Percentiles rank a stretch among this genome's conserved stretches.
phyloP scores from a whole-genome alignment of 92 coral and sea anemone species.

The Epizoanthus stellaris region DNA sequence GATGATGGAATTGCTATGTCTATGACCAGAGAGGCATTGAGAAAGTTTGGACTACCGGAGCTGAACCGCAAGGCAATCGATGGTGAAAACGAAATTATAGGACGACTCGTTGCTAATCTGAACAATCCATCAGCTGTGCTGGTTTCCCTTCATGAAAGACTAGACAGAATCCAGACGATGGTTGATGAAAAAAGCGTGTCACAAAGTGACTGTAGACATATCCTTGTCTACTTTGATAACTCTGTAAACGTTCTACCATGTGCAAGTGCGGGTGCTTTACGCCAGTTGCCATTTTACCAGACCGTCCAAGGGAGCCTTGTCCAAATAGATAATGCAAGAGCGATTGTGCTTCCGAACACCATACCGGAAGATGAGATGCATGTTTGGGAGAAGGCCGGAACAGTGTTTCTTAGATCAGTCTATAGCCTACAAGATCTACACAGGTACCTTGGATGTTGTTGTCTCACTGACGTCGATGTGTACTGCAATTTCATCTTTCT shows the following conservation, averaged over 20 bases:
- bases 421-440: slow-evolving; percentile 32
- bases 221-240: slow-evolving; percentile 60
- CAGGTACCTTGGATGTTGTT: slow-evolving; percentile 48
- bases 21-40: slow-evolving; percentile 15
- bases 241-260: not conserved
- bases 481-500: slow-evolving; percentile 71
- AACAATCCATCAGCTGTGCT: slow-evolving; percentile 56
- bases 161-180: not conserved
- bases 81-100: not conserved
- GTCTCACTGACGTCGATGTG: slow-evolving; percentile 46
- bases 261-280: not conserved
- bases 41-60: slow-evolving; percentile 53
- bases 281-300: slow-evolving; percentile 59
- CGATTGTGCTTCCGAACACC: slow-evolving; percentile 40
- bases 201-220: not conserved
- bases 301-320: slow-evolving; percentile 55
- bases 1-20: not conserved
- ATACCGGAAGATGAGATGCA: slow-evolving; percentile 63
- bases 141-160: slow-evolving; percentile 46
- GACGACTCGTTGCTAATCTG: slow-evolving; percentile 55
- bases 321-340: slow-evolving; percentile 8
- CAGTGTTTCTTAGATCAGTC: slow-evolving; percentile 52
- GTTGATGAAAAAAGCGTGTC: slow-evolving; percentile 7
- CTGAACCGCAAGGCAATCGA: slow-evolving; percentile 36
- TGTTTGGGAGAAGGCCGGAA: slow-evolving; percentile 28